phyloP scores from a whole-genome alignment of 2,113 vertebrate species.

The Plotosus lineatus region DNA sequence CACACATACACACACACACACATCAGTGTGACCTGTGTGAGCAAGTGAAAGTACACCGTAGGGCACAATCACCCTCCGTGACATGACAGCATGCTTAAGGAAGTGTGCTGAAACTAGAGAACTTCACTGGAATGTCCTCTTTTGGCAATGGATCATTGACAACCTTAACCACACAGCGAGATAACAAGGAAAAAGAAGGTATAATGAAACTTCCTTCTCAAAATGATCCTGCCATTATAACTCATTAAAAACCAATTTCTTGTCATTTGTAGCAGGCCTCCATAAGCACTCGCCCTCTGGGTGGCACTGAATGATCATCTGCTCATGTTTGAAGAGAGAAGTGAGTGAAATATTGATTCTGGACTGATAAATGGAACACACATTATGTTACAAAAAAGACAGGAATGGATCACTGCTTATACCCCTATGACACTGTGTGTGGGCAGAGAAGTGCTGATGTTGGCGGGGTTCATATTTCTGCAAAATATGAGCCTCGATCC shows the following conservation, averaged over 20 bases:
- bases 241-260: slow-evolving; percentile 41
- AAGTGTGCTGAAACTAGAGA: slow-evolving; percentile 39
- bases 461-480: neutral
- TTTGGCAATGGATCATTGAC: slow-evolving; percentile 32
- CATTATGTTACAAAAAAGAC: neutral
- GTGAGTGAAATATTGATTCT: slow-evolving; percentile 45
- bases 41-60: slow-evolving; percentile 2
- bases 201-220: slow-evolving; percentile 30
- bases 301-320: slow-evolving; percentile 27
- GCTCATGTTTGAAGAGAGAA: slow-evolving; percentile 42
- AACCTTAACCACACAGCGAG: slow-evolving; percentile 32
- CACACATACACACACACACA: neutral
- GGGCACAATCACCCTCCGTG: neutral
- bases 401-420: slow-evolving; percentile 23
- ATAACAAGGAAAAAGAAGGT: slow-evolving; percentile 28
- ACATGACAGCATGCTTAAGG: slow-evolving; percentile 15
- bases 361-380: slow-evolving; percentile 34
- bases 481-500: slow-evolving; percentile 7
- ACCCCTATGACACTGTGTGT: slow-evolving; percentile 3
- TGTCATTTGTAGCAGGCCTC: slow-evolving; percentile 14
- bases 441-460: neutral
- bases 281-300: slow-evolving; percentile 18
- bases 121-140: slow-evolving; percentile 20
- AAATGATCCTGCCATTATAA: slow-evolving; percentile 36
- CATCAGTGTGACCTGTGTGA: slow-evolving; percentile 6